Conservation (phyloP, 37 sponge, comb jelly and placozoan species). For the Bolinopsis microptera region DNA sequence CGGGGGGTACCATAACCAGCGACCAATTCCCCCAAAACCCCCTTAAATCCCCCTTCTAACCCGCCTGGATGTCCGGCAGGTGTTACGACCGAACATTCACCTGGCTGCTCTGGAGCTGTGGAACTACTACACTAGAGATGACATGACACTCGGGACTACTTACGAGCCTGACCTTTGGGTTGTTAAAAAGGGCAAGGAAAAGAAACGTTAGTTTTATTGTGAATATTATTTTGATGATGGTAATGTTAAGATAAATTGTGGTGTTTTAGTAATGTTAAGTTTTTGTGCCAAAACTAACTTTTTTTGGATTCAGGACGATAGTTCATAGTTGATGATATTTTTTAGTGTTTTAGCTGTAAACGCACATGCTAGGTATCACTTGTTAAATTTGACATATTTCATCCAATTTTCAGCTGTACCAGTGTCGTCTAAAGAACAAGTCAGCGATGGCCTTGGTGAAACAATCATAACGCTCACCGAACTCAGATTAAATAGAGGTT, state of each 20-base stretch:
- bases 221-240: too few relatives aligned
- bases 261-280: too few relatives aligned
- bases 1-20: not conserved
- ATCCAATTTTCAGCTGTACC: constrained; percentile 36
- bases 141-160: not conserved
- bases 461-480: not conserved
- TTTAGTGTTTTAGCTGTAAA: too few relatives aligned
- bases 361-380: too few relatives aligned
- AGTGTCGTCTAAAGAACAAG: not conserved
- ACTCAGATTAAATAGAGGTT: constrained; percentile 8
- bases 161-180: constrained; percentile 65
- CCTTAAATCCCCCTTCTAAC: not conserved
- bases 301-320: too few relatives aligned
- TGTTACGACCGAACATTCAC: constrained; percentile 66
- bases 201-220: constrained; percentile 15
- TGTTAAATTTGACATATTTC: too few relatives aligned
- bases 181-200: not conserved
- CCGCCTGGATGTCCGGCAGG: not conserved
- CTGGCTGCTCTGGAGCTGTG: constrained; percentile 54
- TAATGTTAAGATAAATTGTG: too few relatives aligned
- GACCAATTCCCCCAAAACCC: not conserved
- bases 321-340: too few relatives aligned
- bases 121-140: constrained; percentile 66
- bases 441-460: constrained; percentile 24
- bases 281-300: not conserved